Conservation (phyloP, 1,140 invertebrate species). For the Pseudomyrmex cubaensis region DNA sequence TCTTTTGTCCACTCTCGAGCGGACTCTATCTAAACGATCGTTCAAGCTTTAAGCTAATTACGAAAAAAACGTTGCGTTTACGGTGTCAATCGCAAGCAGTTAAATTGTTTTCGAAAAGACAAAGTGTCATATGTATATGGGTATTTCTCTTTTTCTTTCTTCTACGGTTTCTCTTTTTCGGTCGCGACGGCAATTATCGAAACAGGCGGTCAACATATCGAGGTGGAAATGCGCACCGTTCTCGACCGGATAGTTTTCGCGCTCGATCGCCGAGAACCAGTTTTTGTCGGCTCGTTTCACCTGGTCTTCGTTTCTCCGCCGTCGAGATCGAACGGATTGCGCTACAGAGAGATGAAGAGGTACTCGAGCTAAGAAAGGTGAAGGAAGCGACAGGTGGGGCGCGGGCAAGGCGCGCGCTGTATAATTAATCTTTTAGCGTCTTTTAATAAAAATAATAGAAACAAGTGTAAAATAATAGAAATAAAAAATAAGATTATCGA, state of each 20-base stretch:
- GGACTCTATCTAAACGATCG: not conserved
- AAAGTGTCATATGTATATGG: not conserved
- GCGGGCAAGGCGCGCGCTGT: not conserved
- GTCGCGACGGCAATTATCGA: conserved; percentile 3
- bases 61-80: not conserved
- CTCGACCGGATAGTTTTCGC: conserved; percentile 30
- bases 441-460: not conserved
- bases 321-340: conserved; percentile 23
- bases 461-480: not conserved
- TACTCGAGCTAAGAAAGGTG: not conserved
- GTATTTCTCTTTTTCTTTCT: no score
- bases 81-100: not conserved
- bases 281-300: conserved; percentile 66
- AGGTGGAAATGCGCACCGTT: conserved; percentile 46
- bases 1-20: conserved; percentile 2
- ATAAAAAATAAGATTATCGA: not conserved
- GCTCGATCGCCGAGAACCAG: conserved; percentile 60
- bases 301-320: conserved; percentile 54
- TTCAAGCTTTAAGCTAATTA: conserved; percentile 27
- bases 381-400: conserved; percentile 22
- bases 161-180: not conserved
- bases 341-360: conserved; percentile 36
- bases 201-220: not conserved
- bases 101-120: not conserved
- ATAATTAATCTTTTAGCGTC: no score